A percentile compares a stretch with the other conserved stretches of the same genome.
phyloP scores from a whole-genome alignment of 2,113 vertebrate genomes.

The Climacteris rufus region DNA sequence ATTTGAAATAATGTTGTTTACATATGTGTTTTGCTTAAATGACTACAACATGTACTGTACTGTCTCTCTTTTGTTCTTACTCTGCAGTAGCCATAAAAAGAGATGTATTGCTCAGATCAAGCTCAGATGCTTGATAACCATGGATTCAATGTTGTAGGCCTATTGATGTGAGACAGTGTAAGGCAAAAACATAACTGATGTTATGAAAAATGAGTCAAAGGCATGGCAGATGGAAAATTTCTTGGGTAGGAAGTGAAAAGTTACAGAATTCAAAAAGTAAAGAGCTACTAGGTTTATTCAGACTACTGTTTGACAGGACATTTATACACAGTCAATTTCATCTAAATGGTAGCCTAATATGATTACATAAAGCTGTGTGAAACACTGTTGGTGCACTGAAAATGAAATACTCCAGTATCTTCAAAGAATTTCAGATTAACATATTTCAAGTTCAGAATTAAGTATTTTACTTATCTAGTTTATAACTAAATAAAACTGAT shows the following conservation, averaged over 20 bases:
- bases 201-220: background rate
- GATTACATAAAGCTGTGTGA: background rate
- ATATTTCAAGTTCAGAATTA: background rate
- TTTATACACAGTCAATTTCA: background rate
- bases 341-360: background rate
- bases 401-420: background rate
- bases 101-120: background rate
- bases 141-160: fast-evolving
- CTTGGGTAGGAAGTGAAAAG: background rate
- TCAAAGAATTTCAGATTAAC: background rate
- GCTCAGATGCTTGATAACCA: background rate
- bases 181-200: background rate
- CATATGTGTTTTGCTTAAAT: background rate
- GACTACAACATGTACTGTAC: fast-evolving
- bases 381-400: background rate
- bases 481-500: background rate
- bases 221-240: background rate
- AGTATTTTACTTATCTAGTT: background rate
- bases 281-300: background rate
- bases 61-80: background rate
- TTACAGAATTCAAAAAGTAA: background rate
- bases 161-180: background rate
- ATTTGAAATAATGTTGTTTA: background rate
- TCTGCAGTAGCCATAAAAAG: background rate
- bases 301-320: background rate